Percentiles rank a stretch among this genome's conserved stretches.
Evolutionary conservation across 2,888 invertebrate genomes (phyloP).

Genomic region (Lacanobia oleracea): DNA sequence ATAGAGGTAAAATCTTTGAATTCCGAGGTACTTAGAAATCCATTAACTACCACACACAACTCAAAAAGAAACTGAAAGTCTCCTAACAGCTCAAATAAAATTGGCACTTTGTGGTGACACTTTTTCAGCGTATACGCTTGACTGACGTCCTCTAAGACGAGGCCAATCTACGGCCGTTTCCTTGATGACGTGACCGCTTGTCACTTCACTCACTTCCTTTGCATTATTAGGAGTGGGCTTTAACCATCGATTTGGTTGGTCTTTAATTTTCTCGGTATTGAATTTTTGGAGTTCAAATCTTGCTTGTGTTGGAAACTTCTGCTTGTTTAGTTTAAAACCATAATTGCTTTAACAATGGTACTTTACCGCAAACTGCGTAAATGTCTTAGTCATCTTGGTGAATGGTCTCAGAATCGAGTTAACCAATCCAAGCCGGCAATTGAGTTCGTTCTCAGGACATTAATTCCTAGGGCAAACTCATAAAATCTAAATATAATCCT

Average conservation of each 20-base stretch:
- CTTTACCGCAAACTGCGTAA: conserved; percentile 34
- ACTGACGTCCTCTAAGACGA: conserved; percentile 76
- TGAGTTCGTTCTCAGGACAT: conserved; percentile 26
- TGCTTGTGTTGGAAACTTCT: neutral
- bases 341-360: conserved; percentile 35
- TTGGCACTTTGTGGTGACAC: conserved; percentile 47
- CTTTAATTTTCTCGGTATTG: neutral
- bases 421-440: conserved; percentile 30
- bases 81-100: conserved; percentile 33
- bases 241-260: conserved; percentile 41
- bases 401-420: conserved; percentile 27
- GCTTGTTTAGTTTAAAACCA: conserved; percentile 3
- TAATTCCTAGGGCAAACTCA: conserved; percentile 48
- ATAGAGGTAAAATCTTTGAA: conserved; percentile 18
- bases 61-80: conserved; percentile 49
- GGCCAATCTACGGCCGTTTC: conserved; percentile 75
- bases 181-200: conserved; percentile 74
- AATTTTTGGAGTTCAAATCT: neutral
- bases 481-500: conserved; percentile 63
- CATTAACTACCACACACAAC: conserved; percentile 35
- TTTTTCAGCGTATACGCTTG: conserved; percentile 77
- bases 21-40: conserved; percentile 33
- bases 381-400: conserved; percentile 50
- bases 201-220: conserved; percentile 70
- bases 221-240: conserved; percentile 42